Conservation (phyloP, 2,888 invertebrate genomes). For the Dromius quadrimaculatus region DNA sequence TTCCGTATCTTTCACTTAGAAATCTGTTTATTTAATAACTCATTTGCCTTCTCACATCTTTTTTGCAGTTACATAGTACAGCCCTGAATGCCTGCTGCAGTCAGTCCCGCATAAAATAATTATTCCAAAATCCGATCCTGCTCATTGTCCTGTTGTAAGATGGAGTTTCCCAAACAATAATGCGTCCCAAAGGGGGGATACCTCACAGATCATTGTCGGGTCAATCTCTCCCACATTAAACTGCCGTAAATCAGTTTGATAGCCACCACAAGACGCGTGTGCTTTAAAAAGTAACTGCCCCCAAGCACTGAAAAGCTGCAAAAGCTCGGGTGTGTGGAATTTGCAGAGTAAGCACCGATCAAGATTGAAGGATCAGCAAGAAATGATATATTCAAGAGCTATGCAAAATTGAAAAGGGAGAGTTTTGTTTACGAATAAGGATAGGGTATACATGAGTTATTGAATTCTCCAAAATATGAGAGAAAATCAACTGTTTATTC, state of each 20-base stretch:
- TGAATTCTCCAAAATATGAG: no score
- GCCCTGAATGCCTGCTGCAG: no score
- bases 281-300: background rate
- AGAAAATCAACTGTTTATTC: no score
- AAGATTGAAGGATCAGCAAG: slow-evolving; percentile 29
- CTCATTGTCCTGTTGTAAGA: background rate
- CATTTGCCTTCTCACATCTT: no score
- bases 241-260: slow-evolving; percentile 47
- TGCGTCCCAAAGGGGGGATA: slow-evolving; percentile 46
- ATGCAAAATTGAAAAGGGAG: slow-evolving; percentile 2
- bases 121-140: background rate
- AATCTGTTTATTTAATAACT: no score
- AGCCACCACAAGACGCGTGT: slow-evolving; percentile 14
- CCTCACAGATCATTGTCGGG: slow-evolving; percentile 49
- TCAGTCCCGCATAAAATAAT: background rate
- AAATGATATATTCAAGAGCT: slow-evolving; percentile 47
- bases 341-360: slow-evolving; percentile 6
- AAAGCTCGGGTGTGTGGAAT: slow-evolving; percentile 13
- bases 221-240: slow-evolving; percentile 50
- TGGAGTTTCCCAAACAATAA: slow-evolving; percentile 9
- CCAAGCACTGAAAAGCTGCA: no score
- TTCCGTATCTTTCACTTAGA: no score
- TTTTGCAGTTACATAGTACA: no score
- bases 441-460: no score
- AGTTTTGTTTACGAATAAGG: background rate